Evolutionary conservation across 2,888 invertebrate species (phyloP), one percentile per base, ranked within the genome.

Genomic region (Endomychus coccineus): DNA sequence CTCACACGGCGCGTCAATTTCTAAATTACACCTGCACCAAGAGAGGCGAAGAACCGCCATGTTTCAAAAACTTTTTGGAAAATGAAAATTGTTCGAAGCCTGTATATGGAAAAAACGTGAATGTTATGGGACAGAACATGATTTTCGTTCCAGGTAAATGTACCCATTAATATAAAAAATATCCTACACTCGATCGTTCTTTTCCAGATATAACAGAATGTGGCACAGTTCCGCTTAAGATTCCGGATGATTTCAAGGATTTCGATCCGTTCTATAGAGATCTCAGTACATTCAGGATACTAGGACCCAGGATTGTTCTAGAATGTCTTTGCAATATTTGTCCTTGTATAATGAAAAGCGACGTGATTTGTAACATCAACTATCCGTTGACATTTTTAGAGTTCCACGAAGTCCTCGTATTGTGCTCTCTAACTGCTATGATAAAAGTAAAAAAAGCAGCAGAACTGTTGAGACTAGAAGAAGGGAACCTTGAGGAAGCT

Each of bases 381-480:
- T 67, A 74, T 46, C 58, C 70, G 48, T 53, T 78, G 24, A 71
- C 72, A 1, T 77, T 77, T 57, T 68, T 72, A 16, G 78, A 78
- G 59, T 78, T 77, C 58, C 75, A 74, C 45, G 75, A 78, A 58
- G 68, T 68, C 10, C 61, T 77, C 33, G 42, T 76, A 9, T 51
- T 56, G 2, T 71, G 73, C 46, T 4, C 42, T 34, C 3, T 17
- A 22, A 11, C 10, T 27, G 12, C 12, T 38, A 6, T 33, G 27
- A 22, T 27, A 23, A 17, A 25, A 9, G 27, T 34, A 16, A 36
- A 40, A 27, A 41, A 30, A 33, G n/a, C 27, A 16, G 9, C 34
- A 29, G 32, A 32, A 21, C 2, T 32, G 6, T n/a, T n/a, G n/a
- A n/a, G n/a, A n/a, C n/a, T n/a, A n/a, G n/a, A n/a, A n/a, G n/a